These are phyloP conservation scores for Ancistrus triradiatus DNA, from an alignment of 2,113 vertebrate species.

Conservation along the genomic window DNA sequence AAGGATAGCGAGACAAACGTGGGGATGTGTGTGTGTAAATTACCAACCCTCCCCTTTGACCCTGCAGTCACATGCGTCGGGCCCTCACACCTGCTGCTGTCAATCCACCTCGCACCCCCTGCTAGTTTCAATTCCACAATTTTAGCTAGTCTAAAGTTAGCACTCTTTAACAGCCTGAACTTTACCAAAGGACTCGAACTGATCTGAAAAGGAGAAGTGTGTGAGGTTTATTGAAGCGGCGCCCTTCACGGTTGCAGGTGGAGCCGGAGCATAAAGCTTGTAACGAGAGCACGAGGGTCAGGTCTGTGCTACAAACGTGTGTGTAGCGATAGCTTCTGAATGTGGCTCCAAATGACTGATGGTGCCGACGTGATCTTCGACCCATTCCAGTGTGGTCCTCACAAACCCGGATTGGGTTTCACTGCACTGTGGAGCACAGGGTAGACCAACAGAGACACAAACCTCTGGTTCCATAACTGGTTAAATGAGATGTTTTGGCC, in stretches of 20 bases:
- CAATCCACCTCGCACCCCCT: constrained; percentile 16
- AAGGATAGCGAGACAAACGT: too few relatives aligned
- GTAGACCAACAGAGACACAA: neutral
- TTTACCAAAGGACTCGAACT: too few relatives aligned
- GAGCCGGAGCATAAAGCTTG: neutral
- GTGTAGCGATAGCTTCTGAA: neutral
- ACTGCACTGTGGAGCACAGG: constrained; percentile 12
- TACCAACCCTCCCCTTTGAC: constrained; percentile 7
- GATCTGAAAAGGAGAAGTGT: too few relatives aligned
- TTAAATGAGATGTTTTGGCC: too few relatives aligned
- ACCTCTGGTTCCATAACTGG: too few relatives aligned
- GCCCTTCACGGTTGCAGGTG: neutral
- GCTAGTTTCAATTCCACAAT: neutral
- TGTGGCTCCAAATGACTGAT: constrained; percentile 12
- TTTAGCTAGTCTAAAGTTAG: neutral
- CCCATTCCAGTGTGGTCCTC: neutral
- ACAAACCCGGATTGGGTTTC: constrained; percentile 1
- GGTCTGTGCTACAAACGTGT: constrained; percentile 8
- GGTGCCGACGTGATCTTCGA: constrained; percentile 27
- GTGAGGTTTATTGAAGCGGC: neutral
- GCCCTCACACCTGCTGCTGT: constrained; percentile 22
- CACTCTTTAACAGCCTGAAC: neutral
- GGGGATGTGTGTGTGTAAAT: neutral
- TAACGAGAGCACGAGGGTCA: neutral
- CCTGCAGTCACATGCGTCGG: constrained; percentile 7